These are phyloP conservation scores for Andrena fulva DNA, from an alignment of 2,888 invertebrate genomes.

Conservation along the genomic window DNA sequence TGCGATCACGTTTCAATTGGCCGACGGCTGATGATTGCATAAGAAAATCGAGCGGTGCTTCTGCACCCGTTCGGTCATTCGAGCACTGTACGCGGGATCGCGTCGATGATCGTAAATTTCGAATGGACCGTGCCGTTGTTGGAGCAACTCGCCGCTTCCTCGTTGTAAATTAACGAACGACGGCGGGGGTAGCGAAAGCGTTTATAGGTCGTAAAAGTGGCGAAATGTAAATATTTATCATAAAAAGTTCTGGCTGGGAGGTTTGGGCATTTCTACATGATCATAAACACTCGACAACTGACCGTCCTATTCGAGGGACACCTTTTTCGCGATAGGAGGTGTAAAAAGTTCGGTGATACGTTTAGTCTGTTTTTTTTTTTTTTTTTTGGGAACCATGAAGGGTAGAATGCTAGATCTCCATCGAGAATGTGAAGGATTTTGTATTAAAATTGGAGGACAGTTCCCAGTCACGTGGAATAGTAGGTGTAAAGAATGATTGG, in stretches of 20 bases:
- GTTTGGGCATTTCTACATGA: constrained; percentile 30
- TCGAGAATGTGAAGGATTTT: no score
- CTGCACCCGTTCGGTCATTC: constrained; percentile 1
- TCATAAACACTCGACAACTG: constrained; percentile 31
- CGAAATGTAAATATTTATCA: constrained; percentile 53
- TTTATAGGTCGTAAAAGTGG: constrained; percentile 58
- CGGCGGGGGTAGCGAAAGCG: constrained; percentile 46
- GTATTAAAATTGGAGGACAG: no score
- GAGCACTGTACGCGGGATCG: not conserved
- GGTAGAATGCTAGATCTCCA: no score
- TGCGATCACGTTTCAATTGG: constrained; percentile 65
- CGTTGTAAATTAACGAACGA: constrained; percentile 57
- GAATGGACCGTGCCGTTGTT: constrained; percentile 33
- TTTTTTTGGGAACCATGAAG: not conserved
- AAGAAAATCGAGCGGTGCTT: constrained; percentile 50
- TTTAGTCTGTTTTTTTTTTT: not conserved
- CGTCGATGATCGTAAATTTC: constrained; percentile 49
- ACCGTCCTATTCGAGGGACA: constrained; percentile 30
- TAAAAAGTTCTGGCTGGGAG: constrained; percentile 18
- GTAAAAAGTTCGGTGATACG: not conserved
- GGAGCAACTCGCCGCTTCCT: constrained; percentile 35
- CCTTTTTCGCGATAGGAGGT: not conserved
- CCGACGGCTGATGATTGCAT: constrained; percentile 54
- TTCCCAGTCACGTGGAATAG: no score
- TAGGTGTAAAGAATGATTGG: no score